Conservation (phyloP, 2,888 invertebrate genomes). For the Acleris emargana region DNA sequence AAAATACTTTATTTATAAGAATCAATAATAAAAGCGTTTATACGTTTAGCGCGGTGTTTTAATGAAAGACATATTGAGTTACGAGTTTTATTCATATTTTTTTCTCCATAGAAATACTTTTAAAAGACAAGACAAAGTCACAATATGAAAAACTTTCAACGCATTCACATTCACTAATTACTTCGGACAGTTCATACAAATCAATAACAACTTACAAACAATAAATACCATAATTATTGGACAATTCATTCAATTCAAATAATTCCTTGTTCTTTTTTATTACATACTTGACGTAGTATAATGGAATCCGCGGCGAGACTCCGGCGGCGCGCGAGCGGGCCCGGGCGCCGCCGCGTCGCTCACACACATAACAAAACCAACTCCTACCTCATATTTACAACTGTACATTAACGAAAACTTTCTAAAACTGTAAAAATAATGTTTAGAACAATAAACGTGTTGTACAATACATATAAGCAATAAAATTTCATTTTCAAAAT, state of each 20-base stretch:
- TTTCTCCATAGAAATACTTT: conserved; percentile 82
- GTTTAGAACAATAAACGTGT: conserved; percentile 76
- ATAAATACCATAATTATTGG: conserved; percentile 77
- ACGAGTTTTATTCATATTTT: conserved; percentile 74
- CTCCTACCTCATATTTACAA: conserved; percentile 75
- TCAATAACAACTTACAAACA: conserved; percentile 78
- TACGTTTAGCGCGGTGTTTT: no score
- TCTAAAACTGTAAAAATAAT: conserved; percentile 74
- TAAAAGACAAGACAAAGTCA: conserved; percentile 80
- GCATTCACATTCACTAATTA: conserved; percentile 75
- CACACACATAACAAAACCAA: conserved; percentile 56
- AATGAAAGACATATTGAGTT: conserved; percentile 68
- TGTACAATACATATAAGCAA: conserved; percentile 57
- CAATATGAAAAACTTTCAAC: conserved; percentile 77
- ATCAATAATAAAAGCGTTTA: no score
- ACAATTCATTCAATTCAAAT: conserved; percentile 78
- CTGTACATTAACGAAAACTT: conserved; percentile 81
- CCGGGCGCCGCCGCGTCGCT: conserved; percentile 18
- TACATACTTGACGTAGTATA: conserved; percentile 55
- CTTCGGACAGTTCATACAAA: conserved; percentile 73
- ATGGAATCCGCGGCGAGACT: conserved; percentile 45
- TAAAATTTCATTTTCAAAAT: conserved; percentile 71
- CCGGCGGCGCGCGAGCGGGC: background rate
- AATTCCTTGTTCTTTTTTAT: conserved; percentile 62
- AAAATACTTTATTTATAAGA: no score